Evolutionary conservation across 64 coral and sea anemone species (phyloP), one percentile per base, ranked within the genome.

Genomic region (Orbicella faveolata): DNA sequence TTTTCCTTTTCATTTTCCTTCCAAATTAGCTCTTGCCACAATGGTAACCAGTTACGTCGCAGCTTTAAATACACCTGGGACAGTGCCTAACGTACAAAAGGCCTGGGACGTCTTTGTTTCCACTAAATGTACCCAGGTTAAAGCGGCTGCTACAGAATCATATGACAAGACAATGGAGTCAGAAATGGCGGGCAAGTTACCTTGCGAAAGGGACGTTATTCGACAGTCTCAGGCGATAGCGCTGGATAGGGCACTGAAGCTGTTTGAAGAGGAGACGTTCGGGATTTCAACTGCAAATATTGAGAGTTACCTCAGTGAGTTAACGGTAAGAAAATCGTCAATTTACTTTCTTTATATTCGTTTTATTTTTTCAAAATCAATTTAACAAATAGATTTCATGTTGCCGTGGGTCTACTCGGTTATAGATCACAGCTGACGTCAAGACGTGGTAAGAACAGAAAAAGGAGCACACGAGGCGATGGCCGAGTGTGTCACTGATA

Each of bases 11-110:
- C 11, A 59, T 59, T 59, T 59, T 59, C 55, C 5, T 48, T 59
- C 55, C 9, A 59, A 59, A 59, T 10, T 70, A 83, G 80, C 80
- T 14, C 80, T 83, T 67, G 80, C 80, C 5, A 48, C 80, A 62
- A 83, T 83, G 80, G 80, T 83, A 23, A 68, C 80, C 16, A 83
- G 63, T n/a, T 83, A 83, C 80, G 61, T 83, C 61, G 68, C 80
- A 36, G 80, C 80, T n/a, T 64, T 83, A 12, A 83, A 83, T 62
- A 83, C 80, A 4, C 80, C 80, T 67, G 80, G 80, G 16, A 83
- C 63, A 8, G 63, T 83, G 20, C 80, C 80, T 41, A 83, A 83
- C 34, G 35, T 83, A 10, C 62, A 83, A 41, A 83, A 67, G 20
- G 10, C 80, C 80, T 83, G 80, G 80, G 80, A 83, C 3, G 80